Evolutionary conservation across 2,888 invertebrate genomes (phyloP).

Genomic region (Eristalis tenax): DNA sequence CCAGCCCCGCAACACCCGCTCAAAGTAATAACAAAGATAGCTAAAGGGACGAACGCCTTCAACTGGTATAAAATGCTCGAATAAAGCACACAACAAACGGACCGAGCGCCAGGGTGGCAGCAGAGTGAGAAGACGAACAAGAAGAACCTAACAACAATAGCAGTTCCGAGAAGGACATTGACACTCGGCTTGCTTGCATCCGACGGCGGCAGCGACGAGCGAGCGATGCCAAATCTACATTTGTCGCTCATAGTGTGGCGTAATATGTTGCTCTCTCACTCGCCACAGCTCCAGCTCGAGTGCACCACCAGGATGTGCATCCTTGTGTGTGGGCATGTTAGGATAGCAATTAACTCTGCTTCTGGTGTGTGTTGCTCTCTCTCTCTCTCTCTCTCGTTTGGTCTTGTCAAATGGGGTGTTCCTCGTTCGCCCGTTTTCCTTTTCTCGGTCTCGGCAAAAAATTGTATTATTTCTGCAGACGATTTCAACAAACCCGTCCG

Average conservation of each 20-base stretch:
- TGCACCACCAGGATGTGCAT: conserved; percentile 28
- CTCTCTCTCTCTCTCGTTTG: conserved; percentile 17
- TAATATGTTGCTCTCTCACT: conserved; percentile 25
- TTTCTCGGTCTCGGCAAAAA: neutral
- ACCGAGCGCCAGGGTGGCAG: neutral
- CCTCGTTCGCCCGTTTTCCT: neutral
- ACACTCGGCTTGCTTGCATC: conserved; percentile 51
- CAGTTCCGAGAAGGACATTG: conserved; percentile 64
- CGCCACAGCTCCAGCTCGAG: neutral
- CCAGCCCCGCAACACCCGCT: neutral
- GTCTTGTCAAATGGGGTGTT: neutral
- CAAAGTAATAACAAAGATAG: conserved; percentile 58
- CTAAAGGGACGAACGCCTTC: conserved; percentile 42
- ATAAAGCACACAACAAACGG: conserved; percentile 11
- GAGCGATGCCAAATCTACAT: conserved; percentile 59
- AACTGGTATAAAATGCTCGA: conserved; percentile 47
- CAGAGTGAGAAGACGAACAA: neutral
- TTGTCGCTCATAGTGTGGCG: conserved; percentile 26
- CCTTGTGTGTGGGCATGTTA: conserved; percentile 26
- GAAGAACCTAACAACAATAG: conserved; percentile 56
- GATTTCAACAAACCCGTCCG: conserved; percentile 10
- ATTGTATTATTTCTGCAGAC: conserved; percentile 45
- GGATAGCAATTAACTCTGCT: conserved; percentile 62
- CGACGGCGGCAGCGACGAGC: neutral
- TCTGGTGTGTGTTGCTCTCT: conserved; percentile 12